Conservation (phyloP, 2,113 vertebrate genomes). For the Sander vitreus region DNA sequence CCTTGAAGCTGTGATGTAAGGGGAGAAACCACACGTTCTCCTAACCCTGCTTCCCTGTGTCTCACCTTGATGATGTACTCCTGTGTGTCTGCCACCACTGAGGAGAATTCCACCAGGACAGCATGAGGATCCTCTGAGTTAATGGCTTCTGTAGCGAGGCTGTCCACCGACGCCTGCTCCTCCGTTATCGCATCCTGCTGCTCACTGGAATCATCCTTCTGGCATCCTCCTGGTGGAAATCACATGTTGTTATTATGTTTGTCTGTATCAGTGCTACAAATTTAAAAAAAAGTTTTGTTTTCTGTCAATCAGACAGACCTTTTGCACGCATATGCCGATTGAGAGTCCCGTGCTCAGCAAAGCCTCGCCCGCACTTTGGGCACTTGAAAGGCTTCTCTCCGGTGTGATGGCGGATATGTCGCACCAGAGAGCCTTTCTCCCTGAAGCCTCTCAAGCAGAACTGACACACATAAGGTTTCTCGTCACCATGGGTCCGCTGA, state of each 20-base stretch:
- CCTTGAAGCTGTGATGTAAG: neutral
- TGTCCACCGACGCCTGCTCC: conserved; percentile 83
- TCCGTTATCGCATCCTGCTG: conserved; percentile 71
- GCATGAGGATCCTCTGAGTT: conserved; percentile 93
- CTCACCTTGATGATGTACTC: conserved; percentile 97
- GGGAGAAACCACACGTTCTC: neutral
- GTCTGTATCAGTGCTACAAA: neutral
- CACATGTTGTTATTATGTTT: neutral
- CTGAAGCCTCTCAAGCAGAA: conserved; percentile 93
- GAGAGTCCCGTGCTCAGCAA: conserved; percentile 95
- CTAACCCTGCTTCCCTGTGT: neutral
- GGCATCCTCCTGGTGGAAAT: conserved; percentile 88
- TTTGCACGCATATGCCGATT: conserved; percentile 96
- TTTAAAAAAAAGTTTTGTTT: neutral
- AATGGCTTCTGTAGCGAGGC: conserved; percentile 83
- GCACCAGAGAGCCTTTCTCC: conserved; percentile 96
- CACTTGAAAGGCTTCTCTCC: conserved; percentile 98
- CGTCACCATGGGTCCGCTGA: conserved; percentile 92
- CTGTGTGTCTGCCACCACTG: conserved; percentile 96
- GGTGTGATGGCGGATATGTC: conserved; percentile 96
- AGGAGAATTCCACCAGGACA: conserved; percentile 96
- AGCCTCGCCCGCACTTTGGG: conserved; percentile 91
- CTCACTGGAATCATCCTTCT: conserved; percentile 83
- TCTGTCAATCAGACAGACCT: conserved; percentile 82
- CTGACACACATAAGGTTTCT: conserved; percentile 93